These are phyloP conservation scores for Danio aesculapii DNA, from an alignment of 2,797 vertebrate genomes.

Conservation along the genomic window DNA sequence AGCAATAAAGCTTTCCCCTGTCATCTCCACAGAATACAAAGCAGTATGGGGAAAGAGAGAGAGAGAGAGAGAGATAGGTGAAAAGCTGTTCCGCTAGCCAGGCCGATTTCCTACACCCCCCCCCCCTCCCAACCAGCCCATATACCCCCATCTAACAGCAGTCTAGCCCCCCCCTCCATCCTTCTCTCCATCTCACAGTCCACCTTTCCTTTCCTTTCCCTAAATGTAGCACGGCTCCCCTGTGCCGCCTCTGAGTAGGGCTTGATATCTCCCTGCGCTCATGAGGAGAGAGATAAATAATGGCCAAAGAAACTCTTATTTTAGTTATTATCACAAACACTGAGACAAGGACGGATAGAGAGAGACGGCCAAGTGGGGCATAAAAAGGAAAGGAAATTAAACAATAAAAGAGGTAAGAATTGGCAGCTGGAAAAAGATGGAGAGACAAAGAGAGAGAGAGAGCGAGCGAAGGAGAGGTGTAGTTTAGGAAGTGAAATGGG, in stretches of 20 bases:
- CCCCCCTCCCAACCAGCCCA: slow-evolving; percentile 63
- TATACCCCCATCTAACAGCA: slow-evolving; percentile 67
- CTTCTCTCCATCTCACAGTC: slow-evolving; percentile 55
- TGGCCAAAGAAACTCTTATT: slow-evolving; percentile 67
- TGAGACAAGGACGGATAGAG: slow-evolving; percentile 50
- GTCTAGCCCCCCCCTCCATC: slow-evolving; percentile 66
- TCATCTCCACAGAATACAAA: slow-evolving; percentile 95
- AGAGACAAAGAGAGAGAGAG: slow-evolving; percentile 43
- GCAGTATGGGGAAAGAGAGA: slow-evolving; percentile 72
- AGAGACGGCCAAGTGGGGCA: slow-evolving; percentile 30
- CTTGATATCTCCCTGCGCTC: slow-evolving; percentile 70
- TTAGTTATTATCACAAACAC: slow-evolving; percentile 66
- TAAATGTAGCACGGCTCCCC: slow-evolving; percentile 56
- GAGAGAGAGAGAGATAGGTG: slow-evolving; percentile 72
- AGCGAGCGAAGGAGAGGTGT: slow-evolving; percentile 23
- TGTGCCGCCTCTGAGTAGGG: slow-evolving; percentile 58
- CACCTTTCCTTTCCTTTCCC: slow-evolving; percentile 35
- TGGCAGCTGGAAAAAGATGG: slow-evolving; percentile 49
- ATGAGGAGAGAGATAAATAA: slow-evolving; percentile 76
- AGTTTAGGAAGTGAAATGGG: slow-evolving; percentile 57
- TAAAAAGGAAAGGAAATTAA: slow-evolving; percentile 47
- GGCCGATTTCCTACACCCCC: slow-evolving; percentile 84
- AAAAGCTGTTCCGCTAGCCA: slow-evolving; percentile 87
- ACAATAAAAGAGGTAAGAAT: slow-evolving; percentile 54
- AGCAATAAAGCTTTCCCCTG: slow-evolving; percentile 97